Evolutionary conservation across 2,797 vertebrate genomes (phyloP).

Genomic region (Sylvilagus floridanus): DNA sequence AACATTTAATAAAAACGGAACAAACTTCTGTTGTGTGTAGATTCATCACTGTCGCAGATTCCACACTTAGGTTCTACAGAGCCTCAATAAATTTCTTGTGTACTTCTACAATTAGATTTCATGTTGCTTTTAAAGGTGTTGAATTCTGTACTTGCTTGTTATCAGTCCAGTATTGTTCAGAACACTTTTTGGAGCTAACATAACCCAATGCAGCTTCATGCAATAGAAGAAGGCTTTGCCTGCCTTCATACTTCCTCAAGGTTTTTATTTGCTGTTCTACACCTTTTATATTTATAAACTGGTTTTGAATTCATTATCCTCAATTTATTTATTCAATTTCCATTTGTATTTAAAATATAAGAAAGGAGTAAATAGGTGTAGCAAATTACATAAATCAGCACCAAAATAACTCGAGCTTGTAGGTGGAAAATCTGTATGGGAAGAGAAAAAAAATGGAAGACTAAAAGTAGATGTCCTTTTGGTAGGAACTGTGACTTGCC

Average conservation of each 20-base stretch:
- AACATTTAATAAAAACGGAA: slow-evolving; percentile 9
- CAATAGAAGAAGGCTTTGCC: background rate
- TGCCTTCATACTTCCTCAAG: background rate
- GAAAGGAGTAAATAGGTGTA: background rate
- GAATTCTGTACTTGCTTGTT: background rate
- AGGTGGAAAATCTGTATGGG: background rate
- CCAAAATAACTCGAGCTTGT: background rate
- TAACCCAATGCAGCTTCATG: background rate
- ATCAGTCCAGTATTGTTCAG: background rate
- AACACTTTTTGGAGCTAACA: background rate
- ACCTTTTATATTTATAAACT: background rate
- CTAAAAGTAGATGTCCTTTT: background rate
- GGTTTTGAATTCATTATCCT: background rate
- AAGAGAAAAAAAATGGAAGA: background rate
- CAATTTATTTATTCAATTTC: slow-evolving; percentile 27
- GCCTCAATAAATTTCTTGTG: background rate
- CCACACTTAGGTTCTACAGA: background rate
- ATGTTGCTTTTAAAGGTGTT: slow-evolving; percentile 24
- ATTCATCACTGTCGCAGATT: slow-evolving; percentile 4
- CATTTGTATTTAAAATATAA: slow-evolving; percentile 13
- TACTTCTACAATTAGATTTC: background rate
- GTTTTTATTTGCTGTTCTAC: slow-evolving; percentile 38
- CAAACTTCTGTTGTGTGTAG: slow-evolving; percentile 18
- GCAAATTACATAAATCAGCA: slow-evolving; percentile 20
- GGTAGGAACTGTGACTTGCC: background rate